These are phyloP conservation scores for Chaitophorus viminalis DNA, from an alignment of 2,888 invertebrate genomes.

Conservation along the genomic window DNA sequence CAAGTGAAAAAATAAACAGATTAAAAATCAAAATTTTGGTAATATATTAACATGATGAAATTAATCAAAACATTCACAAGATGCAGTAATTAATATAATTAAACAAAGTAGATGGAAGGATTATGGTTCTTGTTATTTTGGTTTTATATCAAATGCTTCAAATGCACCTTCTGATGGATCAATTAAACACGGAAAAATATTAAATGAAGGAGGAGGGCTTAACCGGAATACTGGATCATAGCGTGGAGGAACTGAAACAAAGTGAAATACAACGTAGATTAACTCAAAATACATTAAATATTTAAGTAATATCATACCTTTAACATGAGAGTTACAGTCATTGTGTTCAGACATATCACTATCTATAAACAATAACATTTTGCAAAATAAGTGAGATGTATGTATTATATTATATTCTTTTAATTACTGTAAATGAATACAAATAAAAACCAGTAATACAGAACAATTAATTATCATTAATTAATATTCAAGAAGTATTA, in stretches of 20 bases:
- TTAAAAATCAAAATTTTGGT: conserved; percentile 19
- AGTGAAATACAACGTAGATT: neutral
- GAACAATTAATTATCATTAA: no score
- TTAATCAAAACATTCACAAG: neutral
- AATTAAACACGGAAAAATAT: conserved; percentile 45
- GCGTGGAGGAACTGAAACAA: conserved; percentile 52
- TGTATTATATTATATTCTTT: no score
- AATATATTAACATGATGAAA: conserved; percentile 35
- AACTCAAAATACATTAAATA: neutral
- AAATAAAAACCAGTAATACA: neutral
- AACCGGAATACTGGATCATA: conserved; percentile 53
- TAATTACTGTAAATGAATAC: no score
- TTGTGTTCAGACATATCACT: neutral
- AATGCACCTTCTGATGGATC: conserved; percentile 56
- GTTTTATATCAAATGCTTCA: conserved; percentile 57
- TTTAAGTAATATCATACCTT: conserved; percentile 15
- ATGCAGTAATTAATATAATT: conserved; percentile 12
- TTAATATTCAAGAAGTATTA: no score
- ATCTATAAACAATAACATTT: conserved; percentile 1
- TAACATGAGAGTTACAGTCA: neutral
- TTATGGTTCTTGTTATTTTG: conserved; percentile 13
- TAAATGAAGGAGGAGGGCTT: conserved; percentile 44
- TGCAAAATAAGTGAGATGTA: neutral
- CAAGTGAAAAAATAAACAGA: neutral
- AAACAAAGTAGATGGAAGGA: neutral